phyloP scores from a whole-genome alignment of 1,140 invertebrate genomes.

The Pseudoatta argentina region DNA sequence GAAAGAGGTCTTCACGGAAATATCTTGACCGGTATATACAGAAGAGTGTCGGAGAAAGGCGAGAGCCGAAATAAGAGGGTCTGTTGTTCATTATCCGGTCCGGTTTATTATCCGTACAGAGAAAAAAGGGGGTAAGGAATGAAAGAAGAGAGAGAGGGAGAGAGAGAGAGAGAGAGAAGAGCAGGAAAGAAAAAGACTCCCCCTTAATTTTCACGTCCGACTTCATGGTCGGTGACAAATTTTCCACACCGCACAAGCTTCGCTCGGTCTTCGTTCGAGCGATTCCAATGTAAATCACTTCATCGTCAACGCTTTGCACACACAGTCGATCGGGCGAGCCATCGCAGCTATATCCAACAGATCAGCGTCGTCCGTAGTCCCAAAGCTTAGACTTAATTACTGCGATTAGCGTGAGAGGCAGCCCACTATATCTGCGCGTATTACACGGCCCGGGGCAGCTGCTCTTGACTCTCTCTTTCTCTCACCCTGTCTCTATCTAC shows the following conservation, averaged over 20 bases:
- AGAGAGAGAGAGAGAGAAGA: not conserved
- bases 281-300: constrained; percentile 79
- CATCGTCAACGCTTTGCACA: constrained; percentile 67
- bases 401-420: constrained; percentile 80
- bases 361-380: constrained; percentile 68
- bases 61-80: constrained; percentile 45
- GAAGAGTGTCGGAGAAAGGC: constrained; percentile 31
- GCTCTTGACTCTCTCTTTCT: constrained; percentile 13
- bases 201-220: constrained; percentile 50
- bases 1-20: not conserved
- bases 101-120: constrained; percentile 38
- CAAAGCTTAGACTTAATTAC: constrained; percentile 82
- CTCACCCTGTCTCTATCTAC: constrained; percentile 43
- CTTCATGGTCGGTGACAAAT: constrained; percentile 53
- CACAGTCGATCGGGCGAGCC: constrained; percentile 54
- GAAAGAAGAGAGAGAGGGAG: not conserved
- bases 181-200: not conserved
- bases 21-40: not conserved
- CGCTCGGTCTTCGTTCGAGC: constrained; percentile 44
- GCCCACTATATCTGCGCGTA: constrained; percentile 74
- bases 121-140: not conserved
- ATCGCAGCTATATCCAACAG: constrained; percentile 54
- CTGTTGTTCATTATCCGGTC: constrained; percentile 38
- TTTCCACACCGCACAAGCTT: constrained; percentile 23
- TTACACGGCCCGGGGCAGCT: constrained; percentile 66